A percentile compares a stretch with the other conserved stretches of the same genome.
Evolutionary conservation across 1,140 invertebrate genomes (phyloP).

Genomic region (Zaprionus vittiger): DNA sequence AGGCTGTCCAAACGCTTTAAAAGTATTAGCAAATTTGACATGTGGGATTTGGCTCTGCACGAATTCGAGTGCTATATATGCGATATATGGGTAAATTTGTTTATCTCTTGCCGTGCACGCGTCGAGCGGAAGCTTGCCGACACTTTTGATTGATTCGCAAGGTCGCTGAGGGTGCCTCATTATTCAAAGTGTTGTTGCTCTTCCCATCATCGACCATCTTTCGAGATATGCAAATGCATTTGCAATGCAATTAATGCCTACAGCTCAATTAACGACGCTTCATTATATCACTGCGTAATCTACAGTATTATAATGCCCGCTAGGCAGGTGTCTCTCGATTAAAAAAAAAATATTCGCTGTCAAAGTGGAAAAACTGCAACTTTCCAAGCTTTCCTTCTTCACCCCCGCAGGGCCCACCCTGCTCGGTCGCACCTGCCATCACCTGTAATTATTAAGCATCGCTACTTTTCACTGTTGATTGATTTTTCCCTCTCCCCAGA

Average conservation of each 20-base stretch:
- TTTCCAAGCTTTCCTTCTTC: conserved; percentile 25
- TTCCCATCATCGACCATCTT: conserved; percentile 11
- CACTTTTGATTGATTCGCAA: conserved; percentile 41
- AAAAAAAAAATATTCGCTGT: conserved; percentile 74
- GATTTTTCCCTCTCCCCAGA: conserved; percentile 55
- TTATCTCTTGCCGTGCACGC: conserved; percentile 1
- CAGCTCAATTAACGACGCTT: conserved; percentile 59
- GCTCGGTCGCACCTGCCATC: conserved; percentile 11
- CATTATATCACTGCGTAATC: conserved; percentile 45
- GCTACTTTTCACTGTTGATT: conserved; percentile 55
- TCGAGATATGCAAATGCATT: conserved; percentile 45
- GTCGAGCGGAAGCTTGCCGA: not conserved
- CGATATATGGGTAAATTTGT: not conserved
- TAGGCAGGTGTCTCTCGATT: conserved; percentile 7
- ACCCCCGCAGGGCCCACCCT: not conserved
- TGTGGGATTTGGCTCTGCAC: conserved; percentile 19
- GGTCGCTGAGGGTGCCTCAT: conserved; percentile 23
- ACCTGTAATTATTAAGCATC: conserved; percentile 68
- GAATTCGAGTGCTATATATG: not conserved
- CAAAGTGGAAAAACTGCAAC: conserved; percentile 62
- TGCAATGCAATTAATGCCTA: conserved; percentile 45
- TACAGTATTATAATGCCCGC: conserved; percentile 24
- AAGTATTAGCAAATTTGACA: conserved; percentile 15
- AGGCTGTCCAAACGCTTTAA: conserved; percentile 26
- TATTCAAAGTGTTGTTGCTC: conserved; percentile 6